Evolutionary conservation across 2,797 vertebrate species (phyloP).

Genomic region (Myotis planiceps): DNA sequence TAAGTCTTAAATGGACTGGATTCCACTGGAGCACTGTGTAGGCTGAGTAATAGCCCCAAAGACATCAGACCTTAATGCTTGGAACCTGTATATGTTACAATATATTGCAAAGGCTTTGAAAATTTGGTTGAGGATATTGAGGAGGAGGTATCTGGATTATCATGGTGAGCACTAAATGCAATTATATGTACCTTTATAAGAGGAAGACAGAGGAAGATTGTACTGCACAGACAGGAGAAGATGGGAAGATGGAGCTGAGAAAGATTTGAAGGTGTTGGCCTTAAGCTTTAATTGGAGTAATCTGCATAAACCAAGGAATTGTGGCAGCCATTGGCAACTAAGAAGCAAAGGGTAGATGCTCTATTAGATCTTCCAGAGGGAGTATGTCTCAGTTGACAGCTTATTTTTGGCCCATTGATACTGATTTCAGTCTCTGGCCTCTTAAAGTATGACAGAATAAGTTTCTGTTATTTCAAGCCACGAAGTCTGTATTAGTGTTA

Average conservation of each 20-base stretch:
- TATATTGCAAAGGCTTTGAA: neutral
- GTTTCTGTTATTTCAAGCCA: neutral
- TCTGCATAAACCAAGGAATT: neutral
- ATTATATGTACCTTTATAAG: neutral
- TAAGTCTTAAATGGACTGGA: neutral
- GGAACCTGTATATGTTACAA: neutral
- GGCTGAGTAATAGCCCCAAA: neutral
- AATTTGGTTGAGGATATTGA: neutral
- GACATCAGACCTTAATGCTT: neutral
- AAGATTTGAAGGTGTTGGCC: neutral
- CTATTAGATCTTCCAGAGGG: neutral
- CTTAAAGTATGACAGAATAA: neutral
- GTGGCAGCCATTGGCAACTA: neutral
- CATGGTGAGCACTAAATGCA: neutral
- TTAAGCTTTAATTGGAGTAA: neutral
- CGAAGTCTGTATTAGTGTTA: neutral
- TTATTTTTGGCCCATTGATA: neutral
- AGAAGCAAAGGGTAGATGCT: neutral
- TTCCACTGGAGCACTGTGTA: neutral
- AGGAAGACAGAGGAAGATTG: neutral
- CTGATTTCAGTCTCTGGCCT: neutral
- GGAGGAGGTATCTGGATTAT: neutral
- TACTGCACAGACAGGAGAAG: neutral
- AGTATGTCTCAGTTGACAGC: neutral
- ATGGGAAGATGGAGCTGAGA: neutral